phyloP scores from a whole-genome alignment of 2,888 invertebrate genomes.

The Pterobdella sp. region DNA sequence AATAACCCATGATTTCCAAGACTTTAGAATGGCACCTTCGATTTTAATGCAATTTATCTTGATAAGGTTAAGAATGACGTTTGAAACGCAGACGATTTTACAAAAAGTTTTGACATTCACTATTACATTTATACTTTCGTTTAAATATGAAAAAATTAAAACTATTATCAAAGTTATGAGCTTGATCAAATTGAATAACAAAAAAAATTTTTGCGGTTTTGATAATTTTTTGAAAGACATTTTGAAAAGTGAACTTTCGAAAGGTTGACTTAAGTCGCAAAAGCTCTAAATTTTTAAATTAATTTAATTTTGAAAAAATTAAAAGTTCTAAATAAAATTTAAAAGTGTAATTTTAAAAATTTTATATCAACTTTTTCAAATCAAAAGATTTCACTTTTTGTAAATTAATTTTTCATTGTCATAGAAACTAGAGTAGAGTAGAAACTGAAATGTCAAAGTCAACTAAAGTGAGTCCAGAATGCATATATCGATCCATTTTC shows the following conservation, averaged over 20 bases:
- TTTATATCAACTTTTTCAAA: neutral
- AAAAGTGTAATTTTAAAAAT: neutral
- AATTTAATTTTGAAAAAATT: too few relatives aligned
- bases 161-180: neutral
- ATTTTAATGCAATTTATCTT: neutral
- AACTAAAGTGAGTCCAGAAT: too few relatives aligned
- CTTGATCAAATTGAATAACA: neutral
- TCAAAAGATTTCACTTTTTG: too few relatives aligned
- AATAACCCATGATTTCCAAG: neutral
- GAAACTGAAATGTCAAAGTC: too few relatives aligned
- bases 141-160: neutral
- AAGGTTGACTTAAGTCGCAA: neutral
- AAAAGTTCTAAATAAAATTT: neutral
- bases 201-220: neutral
- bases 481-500: too few relatives aligned
- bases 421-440: too few relatives aligned
- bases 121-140: neutral
- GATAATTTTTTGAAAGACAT: neutral
- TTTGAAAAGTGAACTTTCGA: neutral
- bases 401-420: too few relatives aligned
- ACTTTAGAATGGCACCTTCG: neutral
- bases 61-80: neutral
- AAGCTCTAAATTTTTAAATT: neutral
- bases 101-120: neutral
- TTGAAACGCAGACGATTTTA: neutral